These are phyloP conservation scores for Carollia perspicillata DNA, from an alignment of 2,113 vertebrate genomes.

Conservation along the genomic window DNA sequence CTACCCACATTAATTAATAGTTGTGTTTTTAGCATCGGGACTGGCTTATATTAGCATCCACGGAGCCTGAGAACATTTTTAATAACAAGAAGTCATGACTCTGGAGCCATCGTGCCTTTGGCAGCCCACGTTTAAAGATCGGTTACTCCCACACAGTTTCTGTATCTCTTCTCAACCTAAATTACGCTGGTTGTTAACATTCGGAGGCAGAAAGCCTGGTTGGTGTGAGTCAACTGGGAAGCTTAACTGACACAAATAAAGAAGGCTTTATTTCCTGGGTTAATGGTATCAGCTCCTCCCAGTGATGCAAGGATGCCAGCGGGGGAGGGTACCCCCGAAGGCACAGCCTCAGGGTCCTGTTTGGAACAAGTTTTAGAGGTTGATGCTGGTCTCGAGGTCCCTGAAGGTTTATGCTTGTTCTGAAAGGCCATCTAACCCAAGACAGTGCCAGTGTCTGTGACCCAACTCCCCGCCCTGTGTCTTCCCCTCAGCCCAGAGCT, in stretches of 20 bases:
- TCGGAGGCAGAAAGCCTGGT: background rate
- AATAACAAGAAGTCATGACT: background rate
- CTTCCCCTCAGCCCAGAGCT: conserved; percentile 53
- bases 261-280: conserved; percentile 6
- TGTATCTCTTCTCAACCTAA: background rate
- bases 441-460: conserved; percentile 29
- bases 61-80: background rate
- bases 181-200: background rate
- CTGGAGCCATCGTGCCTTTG: background rate
- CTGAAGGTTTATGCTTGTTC: background rate
- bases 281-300: background rate
- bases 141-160: background rate
- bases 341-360: background rate
- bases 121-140: background rate
- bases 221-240: background rate
- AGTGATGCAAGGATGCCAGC: background rate
- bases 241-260: background rate
- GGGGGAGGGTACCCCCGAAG: background rate
- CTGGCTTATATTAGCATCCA: background rate
- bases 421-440: conserved; percentile 8
- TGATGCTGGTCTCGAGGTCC: background rate
- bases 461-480: background rate
- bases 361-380: background rate
- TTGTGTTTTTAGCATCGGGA: background rate
- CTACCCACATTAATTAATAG: background rate